These are phyloP conservation scores for Lacerta bilineata DNA, from an alignment of 2,797 vertebrate genomes.

Conservation along the genomic window DNA sequence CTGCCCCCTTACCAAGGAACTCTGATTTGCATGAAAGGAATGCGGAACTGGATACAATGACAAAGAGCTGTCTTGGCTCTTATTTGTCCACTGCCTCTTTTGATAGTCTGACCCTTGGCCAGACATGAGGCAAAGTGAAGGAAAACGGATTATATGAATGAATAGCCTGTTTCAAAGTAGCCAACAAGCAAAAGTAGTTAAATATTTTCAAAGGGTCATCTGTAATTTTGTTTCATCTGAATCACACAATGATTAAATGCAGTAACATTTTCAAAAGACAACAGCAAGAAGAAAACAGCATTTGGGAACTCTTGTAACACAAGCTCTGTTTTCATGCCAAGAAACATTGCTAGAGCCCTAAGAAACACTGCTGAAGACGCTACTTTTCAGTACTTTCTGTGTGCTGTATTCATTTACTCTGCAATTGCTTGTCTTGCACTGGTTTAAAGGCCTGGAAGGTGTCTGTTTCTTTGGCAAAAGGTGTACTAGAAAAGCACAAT, in stretches of 20 bases:
- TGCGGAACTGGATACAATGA: neutral
- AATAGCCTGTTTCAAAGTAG: conserved; percentile 20
- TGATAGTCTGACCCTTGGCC: neutral
- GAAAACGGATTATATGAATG: conserved; percentile 1
- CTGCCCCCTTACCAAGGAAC: neutral
- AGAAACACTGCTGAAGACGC: neutral
- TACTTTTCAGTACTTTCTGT: neutral
- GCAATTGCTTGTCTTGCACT: neutral
- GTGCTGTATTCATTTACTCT: neutral
- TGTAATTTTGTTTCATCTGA: conserved; percentile 18
- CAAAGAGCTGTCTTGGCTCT: neutral
- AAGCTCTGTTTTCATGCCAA: neutral
- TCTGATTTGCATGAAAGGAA: neutral
- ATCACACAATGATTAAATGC: neutral
- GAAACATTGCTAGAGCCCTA: neutral
- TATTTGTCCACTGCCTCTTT: neutral
- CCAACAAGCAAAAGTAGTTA: neutral
- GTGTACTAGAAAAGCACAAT: neutral
- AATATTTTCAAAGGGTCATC: neutral
- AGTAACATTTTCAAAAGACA: neutral
- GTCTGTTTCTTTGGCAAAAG: neutral
- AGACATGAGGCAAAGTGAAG: conserved; percentile 1
- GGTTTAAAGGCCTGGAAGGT: neutral
- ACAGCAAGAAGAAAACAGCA: neutral
- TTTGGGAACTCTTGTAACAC: neutral